Conservation (phyloP, 2,888 invertebrate genomes). For the Rapana venosa region DNA sequence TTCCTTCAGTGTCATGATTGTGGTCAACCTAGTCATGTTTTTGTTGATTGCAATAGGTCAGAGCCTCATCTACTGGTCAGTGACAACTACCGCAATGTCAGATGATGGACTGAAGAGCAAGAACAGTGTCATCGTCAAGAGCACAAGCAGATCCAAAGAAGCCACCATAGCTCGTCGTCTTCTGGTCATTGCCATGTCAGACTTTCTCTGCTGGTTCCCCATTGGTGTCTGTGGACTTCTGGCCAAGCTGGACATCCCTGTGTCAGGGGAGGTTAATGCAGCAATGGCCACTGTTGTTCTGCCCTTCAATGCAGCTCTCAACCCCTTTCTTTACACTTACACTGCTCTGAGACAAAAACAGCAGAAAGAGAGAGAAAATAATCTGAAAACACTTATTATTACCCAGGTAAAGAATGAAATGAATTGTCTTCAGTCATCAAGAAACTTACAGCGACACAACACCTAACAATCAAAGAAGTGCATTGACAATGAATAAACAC, state of each 20-base stretch:
- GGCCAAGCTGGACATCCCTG: background rate
- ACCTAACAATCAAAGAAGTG: too few species aligned
- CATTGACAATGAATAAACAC: too few species aligned
- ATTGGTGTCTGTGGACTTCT: background rate
- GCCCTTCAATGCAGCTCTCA: background rate
- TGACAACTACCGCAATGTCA: too few species aligned
- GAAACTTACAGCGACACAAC: too few species aligned
- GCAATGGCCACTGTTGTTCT: background rate
- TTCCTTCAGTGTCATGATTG: too few species aligned
- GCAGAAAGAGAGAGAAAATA: background rate
- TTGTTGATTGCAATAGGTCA: too few species aligned
- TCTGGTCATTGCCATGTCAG: background rate
- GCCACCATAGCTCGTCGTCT: background rate
- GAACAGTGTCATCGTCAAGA: background rate
- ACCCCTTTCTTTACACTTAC: background rate
- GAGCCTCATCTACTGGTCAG: too few species aligned
- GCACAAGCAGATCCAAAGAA: background rate
- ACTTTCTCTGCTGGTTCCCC: slow-evolving; percentile 11
- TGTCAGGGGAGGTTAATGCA: background rate
- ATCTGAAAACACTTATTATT: background rate
- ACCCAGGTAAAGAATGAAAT: background rate
- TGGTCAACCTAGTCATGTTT: too few species aligned
- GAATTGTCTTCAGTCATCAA: too few species aligned
- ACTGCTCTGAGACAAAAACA: background rate
- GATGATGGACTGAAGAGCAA: too few species aligned